Percentiles rank a stretch among this genome's conserved stretches.
phyloP scores from a whole-genome alignment of 2,797 vertebrate species.

The Dipus sagitta region DNA sequence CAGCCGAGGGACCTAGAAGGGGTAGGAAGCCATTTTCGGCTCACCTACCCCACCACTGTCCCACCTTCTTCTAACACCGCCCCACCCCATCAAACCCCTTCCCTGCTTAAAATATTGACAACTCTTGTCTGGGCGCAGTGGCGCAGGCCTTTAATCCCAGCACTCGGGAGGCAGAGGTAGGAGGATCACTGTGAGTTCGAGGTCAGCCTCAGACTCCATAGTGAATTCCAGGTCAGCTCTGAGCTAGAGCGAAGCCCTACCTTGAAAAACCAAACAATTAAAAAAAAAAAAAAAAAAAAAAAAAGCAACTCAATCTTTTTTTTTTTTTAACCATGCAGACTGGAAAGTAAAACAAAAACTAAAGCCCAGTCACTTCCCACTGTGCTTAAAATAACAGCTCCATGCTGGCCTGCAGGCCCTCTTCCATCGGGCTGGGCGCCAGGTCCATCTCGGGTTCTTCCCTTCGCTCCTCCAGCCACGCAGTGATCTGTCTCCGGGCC shows the following conservation, averaged over 20 bases:
- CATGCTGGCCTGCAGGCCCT: neutral
- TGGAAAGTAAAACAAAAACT: conserved; percentile 68
- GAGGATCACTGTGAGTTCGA: no score
- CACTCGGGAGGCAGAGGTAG: no score
- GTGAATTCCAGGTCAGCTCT: no score
- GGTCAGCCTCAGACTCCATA: no score
- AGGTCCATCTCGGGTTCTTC: neutral
- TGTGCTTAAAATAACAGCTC: neutral
- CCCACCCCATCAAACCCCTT: neutral
- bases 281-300: no score
- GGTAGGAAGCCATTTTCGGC: neutral
- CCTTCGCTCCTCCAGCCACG: neutral
- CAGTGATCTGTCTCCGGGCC: accelerated
- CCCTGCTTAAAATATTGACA: neutral
- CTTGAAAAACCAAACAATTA: no score
- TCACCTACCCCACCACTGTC: neutral
- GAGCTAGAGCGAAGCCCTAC: no score
- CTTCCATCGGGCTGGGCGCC: neutral
- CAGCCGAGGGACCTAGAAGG: neutral
- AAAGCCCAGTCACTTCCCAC: conserved; percentile 14
- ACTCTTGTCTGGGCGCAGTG: neutral
- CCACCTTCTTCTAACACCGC: neutral
- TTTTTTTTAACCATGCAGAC: neutral
- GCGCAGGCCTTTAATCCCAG: no score
- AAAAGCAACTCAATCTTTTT: neutral